Percentiles rank a stretch among this genome's conserved stretches.
Evolutionary conservation across 1,140 invertebrate genomes (phyloP).

Genomic region (Venustaconcha ellipsiformis): DNA sequence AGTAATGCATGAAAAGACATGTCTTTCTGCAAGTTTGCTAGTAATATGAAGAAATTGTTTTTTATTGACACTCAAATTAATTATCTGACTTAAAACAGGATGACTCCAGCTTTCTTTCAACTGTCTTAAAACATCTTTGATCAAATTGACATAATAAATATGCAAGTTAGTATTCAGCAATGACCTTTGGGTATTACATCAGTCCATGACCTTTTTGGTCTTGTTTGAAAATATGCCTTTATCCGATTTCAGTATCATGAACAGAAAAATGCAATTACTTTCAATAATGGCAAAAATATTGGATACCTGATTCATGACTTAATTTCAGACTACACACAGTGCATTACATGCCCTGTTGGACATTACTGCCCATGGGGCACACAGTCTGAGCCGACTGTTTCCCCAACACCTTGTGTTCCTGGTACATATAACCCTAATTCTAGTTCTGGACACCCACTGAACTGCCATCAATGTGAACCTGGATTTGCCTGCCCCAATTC

Average conservation of each 20-base stretch:
- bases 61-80: background rate
- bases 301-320: background rate
- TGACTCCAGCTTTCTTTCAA: background rate
- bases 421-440: conserved; percentile 60
- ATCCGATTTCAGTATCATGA: background rate
- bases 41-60: too few relatives aligned
- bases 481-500: conserved; percentile 57
- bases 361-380: conserved; percentile 60
- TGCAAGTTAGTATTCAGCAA: background rate
- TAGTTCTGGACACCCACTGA: conserved; percentile 54
- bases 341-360: conserved; percentile 55
- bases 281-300: background rate
- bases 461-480: conserved; percentile 56
- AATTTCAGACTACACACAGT: conserved; percentile 52
- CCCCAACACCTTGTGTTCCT: conserved; percentile 51
- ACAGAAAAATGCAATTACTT: background rate
- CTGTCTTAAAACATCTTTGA: background rate
- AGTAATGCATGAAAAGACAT: too few relatives aligned
- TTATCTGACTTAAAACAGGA: background rate
- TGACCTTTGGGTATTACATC: too few relatives aligned
- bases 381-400: conserved; percentile 41
- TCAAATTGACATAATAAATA: background rate
- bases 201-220: too few relatives aligned
- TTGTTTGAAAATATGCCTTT: background rate
- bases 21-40: too few relatives aligned